A percentile compares a stretch with the other conserved stretches of the same genome.
phyloP scores from a whole-genome alignment of 2,797 vertebrate genomes.

The Emys orbicularis region DNA sequence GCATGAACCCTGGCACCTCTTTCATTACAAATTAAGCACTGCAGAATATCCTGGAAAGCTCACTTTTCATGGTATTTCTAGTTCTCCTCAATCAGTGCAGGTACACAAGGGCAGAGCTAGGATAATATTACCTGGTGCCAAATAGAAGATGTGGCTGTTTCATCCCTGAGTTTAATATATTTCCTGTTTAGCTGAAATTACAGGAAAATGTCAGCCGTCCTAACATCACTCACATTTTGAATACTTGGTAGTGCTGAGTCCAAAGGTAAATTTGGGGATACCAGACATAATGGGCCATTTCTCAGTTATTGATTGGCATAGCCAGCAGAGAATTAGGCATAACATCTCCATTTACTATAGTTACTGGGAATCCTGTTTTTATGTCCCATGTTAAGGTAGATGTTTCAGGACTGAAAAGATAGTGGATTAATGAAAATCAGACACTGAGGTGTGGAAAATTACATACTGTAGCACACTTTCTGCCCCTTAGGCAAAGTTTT shows the following conservation, averaged over 20 bases:
- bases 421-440: rapidly evolving
- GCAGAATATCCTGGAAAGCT: background rate
- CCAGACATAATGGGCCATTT: background rate
- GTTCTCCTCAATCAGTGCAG: background rate
- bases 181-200: background rate
- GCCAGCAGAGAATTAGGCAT: background rate
- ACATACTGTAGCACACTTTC: background rate
- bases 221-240: background rate
- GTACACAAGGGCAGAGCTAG: background rate
- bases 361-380: background rate
- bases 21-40: no score
- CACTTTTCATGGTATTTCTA: background rate
- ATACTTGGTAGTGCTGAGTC: background rate
- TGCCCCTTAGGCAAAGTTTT: background rate
- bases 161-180: background rate
- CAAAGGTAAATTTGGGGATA: background rate
- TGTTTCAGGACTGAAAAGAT: background rate
- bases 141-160: background rate
- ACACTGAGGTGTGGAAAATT: background rate
- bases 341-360: background rate
- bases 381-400: background rate
- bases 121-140: background rate
- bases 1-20: no score
- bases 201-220: background rate
- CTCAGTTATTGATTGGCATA: background rate